Evolutionary conservation across 2,888 invertebrate species (phyloP), one percentile per base, ranked within the genome.

Genomic region (Fabriciana adippe): DNA sequence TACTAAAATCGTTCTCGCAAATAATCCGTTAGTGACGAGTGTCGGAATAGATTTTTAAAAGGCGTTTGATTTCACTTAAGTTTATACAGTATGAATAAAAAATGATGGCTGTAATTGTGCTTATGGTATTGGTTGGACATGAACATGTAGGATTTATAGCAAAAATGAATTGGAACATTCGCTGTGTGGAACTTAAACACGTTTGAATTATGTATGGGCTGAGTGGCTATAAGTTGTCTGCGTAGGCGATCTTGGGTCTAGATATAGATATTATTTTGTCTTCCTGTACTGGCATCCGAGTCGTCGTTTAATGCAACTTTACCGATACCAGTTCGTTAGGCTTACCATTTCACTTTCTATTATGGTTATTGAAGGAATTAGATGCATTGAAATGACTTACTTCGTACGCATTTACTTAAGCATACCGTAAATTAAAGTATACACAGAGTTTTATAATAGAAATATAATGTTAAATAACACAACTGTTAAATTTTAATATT

Each of bases 11-110:
- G 82, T 86, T 89, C 88, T 86, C 81, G 87, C 85, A 85, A 89
- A 89, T 88, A 85, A 88, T 86, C 80, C 82, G 85, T 88, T 88
- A 87, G 82, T 85, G 85, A 88, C 87, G 87, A 82, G 81, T 76
- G 82, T 80, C 80, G 75, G 78, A 81, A 80, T 78, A 79, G 55
- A 66, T 55, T 66, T 45, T 41, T 18, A 55, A 60, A 55, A 61
- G 55, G 66, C 61, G 26, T 61, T 61, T 66, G 55, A 66, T 61
- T 50, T 60, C 18, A 47, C 61, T 55, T 48, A 26, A 50, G 35
- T 41, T 21, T 66, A 41, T 35, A 61, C 47, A 59, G 21, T 59
- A 53, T 41, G 35, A 51, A 53, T 54, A 59, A 50, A 56, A 41
- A 60, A 66, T 57, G 67, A 69, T 45, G 63, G 48, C 56, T 41